Conservation (phyloP, 2,797 vertebrate genomes). For the Thripadectes ignobilis region DNA sequence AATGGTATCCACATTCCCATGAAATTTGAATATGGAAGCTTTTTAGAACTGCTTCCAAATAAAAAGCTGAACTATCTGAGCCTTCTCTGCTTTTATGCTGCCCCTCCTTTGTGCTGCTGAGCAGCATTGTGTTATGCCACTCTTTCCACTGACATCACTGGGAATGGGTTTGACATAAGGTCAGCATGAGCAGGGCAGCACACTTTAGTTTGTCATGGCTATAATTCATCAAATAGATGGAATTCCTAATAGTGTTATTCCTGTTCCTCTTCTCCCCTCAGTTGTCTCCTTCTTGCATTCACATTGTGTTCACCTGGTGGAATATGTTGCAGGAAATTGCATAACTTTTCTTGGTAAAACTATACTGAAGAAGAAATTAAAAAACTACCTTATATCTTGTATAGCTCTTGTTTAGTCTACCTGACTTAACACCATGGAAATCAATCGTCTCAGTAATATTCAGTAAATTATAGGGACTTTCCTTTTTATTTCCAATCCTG, state of each 20-base stretch:
- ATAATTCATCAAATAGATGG: slow-evolving; percentile 2
- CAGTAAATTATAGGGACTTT: background rate
- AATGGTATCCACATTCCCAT: background rate
- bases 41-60: background rate
- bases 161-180: background rate
- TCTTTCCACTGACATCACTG: background rate
- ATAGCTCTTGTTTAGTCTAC: slow-evolving; percentile 21
- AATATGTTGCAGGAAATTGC: background rate
- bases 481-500: background rate
- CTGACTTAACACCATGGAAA: background rate
- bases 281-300: background rate
- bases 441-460: background rate
- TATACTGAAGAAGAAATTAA: background rate
- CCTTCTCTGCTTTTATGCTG: background rate
- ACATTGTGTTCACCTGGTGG: background rate
- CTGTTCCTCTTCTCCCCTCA: background rate
- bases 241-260: background rate
- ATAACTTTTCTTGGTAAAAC: background rate
- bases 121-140: background rate
- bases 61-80: background rate
- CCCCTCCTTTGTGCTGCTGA: background rate
- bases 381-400: background rate
- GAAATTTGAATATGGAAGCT: background rate
- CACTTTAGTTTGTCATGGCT: background rate
- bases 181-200: background rate